A percentile compares a stretch with the other conserved stretches of the same genome.
Evolutionary conservation across 2,113 vertebrate genomes (phyloP).

Genomic region (Sylvietta virens): DNA sequence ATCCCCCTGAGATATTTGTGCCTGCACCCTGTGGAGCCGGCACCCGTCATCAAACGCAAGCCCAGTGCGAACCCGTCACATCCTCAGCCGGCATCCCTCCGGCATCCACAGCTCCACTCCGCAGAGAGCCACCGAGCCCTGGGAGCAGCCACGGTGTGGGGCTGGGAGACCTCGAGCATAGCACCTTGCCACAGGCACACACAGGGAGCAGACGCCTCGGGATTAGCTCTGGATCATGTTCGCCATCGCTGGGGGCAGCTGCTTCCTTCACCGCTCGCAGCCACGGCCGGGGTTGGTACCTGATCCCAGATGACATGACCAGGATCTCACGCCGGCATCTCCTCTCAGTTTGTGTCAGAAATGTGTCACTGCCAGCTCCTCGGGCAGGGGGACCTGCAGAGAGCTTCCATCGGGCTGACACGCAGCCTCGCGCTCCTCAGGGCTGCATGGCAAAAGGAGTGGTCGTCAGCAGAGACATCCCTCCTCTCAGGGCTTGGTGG

Average conservation of each 20-base stretch:
- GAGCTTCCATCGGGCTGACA: background rate
- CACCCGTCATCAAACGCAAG: background rate
- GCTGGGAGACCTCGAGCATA: background rate
- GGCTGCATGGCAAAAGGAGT: slow-evolving; percentile 1
- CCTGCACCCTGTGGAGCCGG: background rate
- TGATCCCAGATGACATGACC: slow-evolving; percentile 53
- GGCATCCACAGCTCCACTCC: background rate
- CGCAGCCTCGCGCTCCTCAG: background rate
- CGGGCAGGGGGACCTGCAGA: slow-evolving; percentile 4
- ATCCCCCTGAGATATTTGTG: background rate
- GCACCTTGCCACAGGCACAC: background rate
- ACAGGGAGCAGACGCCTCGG: background rate
- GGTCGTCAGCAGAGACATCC: background rate
- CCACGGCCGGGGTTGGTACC: background rate
- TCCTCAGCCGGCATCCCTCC: background rate
- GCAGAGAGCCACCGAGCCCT: background rate
- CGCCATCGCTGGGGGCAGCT: background rate
- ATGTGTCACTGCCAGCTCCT: slow-evolving; percentile 22
- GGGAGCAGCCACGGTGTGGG: background rate
- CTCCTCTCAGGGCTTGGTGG: background rate
- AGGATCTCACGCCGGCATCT: background rate
- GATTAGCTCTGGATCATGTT: slow-evolving; percentile 23
- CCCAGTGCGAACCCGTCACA: background rate
- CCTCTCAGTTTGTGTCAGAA: slow-evolving; percentile 32
- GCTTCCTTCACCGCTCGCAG: background rate